Conservation (phyloP, 2,113 vertebrate genomes). For the Lophochroa leadbeateri region DNA sequence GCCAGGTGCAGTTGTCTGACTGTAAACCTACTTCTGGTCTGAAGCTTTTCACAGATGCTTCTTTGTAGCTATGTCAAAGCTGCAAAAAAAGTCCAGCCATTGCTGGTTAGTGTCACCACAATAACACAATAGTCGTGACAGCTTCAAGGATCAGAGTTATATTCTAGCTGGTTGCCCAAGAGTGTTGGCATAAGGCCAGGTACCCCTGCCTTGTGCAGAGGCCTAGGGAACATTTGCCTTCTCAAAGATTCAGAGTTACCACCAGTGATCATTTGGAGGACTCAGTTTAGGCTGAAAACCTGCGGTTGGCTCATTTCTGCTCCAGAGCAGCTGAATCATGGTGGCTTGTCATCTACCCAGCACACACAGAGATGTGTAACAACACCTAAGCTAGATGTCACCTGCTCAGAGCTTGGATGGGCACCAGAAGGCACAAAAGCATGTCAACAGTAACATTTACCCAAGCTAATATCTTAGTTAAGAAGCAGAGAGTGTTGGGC, state of each 20-base stretch:
- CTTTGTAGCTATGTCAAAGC: not conserved
- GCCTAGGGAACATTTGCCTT: not conserved
- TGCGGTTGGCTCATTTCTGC: not conserved
- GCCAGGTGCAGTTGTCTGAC: not conserved
- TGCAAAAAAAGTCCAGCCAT: not conserved
- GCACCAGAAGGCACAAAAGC: not conserved
- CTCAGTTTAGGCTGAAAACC: not conserved
- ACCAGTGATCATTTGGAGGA: not conserved
- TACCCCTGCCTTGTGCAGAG: not conserved
- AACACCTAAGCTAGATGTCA: not conserved
- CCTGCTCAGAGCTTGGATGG: not conserved
- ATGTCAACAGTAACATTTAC: not conserved
- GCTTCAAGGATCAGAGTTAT: not conserved
- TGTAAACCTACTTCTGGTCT: not conserved
- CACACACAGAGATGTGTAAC: not conserved
- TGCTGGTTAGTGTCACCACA: not conserved
- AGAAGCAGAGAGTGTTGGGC: not conserved
- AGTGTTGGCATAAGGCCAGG: not conserved
- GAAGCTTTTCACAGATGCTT: not conserved
- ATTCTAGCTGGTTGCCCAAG: not conserved
- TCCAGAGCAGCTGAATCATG: accelerated
- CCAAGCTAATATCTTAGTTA: not conserved
- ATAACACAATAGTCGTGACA: not conserved
- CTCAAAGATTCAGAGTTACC: not conserved
- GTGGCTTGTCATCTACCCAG: not conserved